phyloP scores from a whole-genome alignment of 2,888 invertebrate species.

The Cryptocephalus moraei region DNA sequence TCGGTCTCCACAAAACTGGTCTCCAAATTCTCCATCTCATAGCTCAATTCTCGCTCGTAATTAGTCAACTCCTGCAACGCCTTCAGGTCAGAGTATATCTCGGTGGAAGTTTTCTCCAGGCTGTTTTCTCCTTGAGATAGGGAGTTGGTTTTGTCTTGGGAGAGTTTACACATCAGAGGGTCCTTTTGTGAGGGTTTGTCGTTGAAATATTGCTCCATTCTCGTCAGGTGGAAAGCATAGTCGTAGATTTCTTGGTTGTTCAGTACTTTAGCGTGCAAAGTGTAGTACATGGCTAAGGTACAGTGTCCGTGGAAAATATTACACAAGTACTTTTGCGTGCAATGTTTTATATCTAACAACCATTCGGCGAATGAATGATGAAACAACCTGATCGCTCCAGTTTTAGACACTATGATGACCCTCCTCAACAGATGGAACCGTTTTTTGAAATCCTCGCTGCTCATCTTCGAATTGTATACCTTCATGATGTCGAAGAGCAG shows the following conservation, averaged over 20 bases:
- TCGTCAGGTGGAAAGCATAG: slow-evolving; percentile 59
- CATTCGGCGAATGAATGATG: slow-evolving; percentile 94
- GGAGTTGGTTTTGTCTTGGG: slow-evolving; percentile 25
- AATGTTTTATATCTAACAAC: slow-evolving; percentile 95
- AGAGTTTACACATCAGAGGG: slow-evolving; percentile 29
- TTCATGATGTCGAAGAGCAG: slow-evolving; percentile 74
- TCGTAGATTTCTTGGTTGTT: slow-evolving; percentile 66
- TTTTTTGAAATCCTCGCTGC: slow-evolving; percentile 70
- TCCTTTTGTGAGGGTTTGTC: slow-evolving; percentile 38
- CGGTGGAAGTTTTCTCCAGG: slow-evolving; percentile 32
- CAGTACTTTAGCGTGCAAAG: slow-evolving; percentile 56
- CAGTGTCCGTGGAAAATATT: slow-evolving; percentile 80
- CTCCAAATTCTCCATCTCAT: slow-evolving; percentile 24
- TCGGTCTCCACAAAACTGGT: slow-evolving; percentile 31
- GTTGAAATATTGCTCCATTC: slow-evolving; percentile 52
- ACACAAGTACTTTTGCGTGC: slow-evolving; percentile 89
- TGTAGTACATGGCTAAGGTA: slow-evolving; percentile 75
- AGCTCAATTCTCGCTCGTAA: slow-evolving; percentile 26
- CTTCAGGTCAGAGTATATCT: slow-evolving; percentile 35
- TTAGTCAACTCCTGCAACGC: slow-evolving; percentile 29
- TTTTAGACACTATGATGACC: slow-evolving; percentile 47
- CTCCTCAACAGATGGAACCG: slow-evolving; percentile 63
- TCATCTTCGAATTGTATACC: slow-evolving; percentile 68
- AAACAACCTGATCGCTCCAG: slow-evolving; percentile 63
- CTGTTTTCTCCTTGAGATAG: slow-evolving; percentile 22